Conservation (phyloP, 2,113 vertebrate species). For the Colius striatus region DNA sequence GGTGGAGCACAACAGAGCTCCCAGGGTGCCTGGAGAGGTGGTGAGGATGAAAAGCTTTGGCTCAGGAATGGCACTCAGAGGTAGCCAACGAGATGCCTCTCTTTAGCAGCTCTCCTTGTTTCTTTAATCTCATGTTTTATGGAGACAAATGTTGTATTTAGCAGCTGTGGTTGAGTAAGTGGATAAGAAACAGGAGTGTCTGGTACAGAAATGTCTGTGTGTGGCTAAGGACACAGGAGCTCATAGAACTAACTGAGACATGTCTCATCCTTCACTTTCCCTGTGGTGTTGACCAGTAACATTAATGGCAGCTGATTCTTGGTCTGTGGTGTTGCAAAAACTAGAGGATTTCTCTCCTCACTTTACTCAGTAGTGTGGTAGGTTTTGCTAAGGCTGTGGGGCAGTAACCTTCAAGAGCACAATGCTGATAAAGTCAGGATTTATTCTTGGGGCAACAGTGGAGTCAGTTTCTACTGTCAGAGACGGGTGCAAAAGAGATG, state of each 20-base stretch:
- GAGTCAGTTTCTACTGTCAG: neutral
- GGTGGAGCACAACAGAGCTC: neutral
- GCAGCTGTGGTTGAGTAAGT: neutral
- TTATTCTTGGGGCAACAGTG: neutral
- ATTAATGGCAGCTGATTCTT: neutral
- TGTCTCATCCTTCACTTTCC: neutral
- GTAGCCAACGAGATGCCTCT: neutral
- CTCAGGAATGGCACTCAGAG: neutral
- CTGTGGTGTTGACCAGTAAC: neutral
- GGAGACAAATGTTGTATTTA: neutral
- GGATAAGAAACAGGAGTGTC: neutral
- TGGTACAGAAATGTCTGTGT: neutral
- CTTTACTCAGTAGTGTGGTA: neutral
- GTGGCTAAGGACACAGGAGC: neutral
- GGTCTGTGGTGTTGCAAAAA: neutral
- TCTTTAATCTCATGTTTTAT: neutral
- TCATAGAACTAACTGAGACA: neutral
- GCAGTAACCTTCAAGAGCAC: neutral
- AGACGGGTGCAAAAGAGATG: neutral
- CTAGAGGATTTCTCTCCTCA: neutral
- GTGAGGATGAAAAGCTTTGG: neutral
- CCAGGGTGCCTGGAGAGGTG: neutral
- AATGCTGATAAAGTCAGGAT: neutral
- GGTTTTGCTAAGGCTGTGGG: neutral
- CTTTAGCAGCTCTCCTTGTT: neutral